A percentile compares a stretch with the other conserved stretches of the same genome.
phyloP scores from a whole-genome alignment of 1,140 invertebrate species.

The Zaprionus ghesquierei region DNA sequence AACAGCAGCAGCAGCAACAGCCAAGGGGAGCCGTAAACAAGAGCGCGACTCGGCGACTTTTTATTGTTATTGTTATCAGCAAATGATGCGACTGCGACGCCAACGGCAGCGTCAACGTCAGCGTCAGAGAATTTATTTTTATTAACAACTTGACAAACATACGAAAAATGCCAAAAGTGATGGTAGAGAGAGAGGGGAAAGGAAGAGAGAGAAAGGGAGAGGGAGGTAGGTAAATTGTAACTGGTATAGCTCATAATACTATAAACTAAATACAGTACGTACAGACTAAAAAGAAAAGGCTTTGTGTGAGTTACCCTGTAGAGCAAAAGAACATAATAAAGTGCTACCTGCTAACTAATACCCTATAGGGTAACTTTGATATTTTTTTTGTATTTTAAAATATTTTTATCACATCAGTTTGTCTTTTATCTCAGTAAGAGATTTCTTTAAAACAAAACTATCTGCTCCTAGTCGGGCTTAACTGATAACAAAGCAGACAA shows the following conservation, averaged over 20 bases:
- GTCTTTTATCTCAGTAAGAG: neutral
- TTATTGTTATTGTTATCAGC: slow-evolving; percentile 71
- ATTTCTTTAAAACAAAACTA: neutral
- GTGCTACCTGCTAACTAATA: no score
- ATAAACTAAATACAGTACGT: neutral
- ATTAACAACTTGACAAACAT: slow-evolving; percentile 62
- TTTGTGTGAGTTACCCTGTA: no score
- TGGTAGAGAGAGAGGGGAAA: neutral
- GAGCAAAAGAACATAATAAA: no score
- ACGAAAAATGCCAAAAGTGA: slow-evolving; percentile 11
- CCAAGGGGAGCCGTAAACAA: slow-evolving; percentile 2
- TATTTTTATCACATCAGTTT: neutral
- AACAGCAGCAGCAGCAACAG: slow-evolving; percentile 22
- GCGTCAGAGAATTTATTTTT: slow-evolving; percentile 72
- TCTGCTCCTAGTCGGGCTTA: neutral
- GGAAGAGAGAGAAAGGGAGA: neutral
- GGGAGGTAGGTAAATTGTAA: neutral
- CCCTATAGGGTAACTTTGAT: no score
- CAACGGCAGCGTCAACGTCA: slow-evolving; percentile 8
- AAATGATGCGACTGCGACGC: slow-evolving; percentile 1
- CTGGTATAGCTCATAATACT: neutral
- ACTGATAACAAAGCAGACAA: no score
- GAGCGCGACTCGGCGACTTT: neutral
- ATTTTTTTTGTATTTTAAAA: no score
- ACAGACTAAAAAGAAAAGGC: neutral